phyloP scores from a whole-genome alignment of 2,888 invertebrate species.

The Uloborus plumipes region DNA sequence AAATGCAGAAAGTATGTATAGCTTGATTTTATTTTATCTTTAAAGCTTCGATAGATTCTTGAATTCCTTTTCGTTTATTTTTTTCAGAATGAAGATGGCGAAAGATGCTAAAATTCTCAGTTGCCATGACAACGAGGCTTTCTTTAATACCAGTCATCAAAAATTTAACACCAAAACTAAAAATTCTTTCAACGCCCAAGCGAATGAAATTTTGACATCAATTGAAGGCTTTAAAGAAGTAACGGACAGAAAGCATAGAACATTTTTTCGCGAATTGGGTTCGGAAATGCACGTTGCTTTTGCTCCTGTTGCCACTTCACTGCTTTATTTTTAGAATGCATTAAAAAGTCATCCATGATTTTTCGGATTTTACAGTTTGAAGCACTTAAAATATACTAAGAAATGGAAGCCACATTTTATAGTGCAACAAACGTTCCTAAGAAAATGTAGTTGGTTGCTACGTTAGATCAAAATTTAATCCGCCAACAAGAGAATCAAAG shows the following conservation, averaged over 20 bases:
- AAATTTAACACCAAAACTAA: conserved; percentile 38
- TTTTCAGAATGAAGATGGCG: not conserved
- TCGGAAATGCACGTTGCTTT: no score
- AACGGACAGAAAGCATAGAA: not conserved
- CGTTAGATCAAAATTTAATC: no score
- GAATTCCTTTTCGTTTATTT: not conserved
- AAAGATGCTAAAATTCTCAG: conserved; percentile 24
- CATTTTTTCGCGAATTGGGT: no score
- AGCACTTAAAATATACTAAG: no score
- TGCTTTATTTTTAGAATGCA: no score
- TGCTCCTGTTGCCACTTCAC: no score
- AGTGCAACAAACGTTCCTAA: no score
- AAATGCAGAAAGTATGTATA: not conserved
- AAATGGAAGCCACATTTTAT: no score
- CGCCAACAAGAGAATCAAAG: no score
- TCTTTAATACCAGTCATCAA: conserved; percentile 43
- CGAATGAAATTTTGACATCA: not conserved
- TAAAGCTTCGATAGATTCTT: not conserved
- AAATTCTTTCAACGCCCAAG: not conserved
- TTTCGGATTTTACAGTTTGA: no score
- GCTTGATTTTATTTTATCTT: not conserved
- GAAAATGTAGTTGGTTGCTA: no score
- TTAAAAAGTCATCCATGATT: no score
- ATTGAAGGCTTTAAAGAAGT: not conserved
- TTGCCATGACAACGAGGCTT: conserved; percentile 32